Evolutionary conservation across 2,888 invertebrate genomes (phyloP).

Genomic region (Eristalinus sepulchralis): DNA sequence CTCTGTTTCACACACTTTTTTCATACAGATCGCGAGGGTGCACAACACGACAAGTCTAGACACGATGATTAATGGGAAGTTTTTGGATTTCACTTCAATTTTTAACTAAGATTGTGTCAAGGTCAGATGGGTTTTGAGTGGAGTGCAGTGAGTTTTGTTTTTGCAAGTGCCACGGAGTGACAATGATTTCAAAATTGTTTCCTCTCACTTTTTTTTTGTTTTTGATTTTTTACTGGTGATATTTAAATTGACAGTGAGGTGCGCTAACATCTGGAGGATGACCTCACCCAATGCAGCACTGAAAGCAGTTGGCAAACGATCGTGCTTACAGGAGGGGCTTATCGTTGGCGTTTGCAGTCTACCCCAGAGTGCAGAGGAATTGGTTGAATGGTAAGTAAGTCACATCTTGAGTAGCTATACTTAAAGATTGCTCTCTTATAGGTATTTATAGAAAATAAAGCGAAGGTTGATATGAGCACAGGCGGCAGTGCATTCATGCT

Average conservation of each 20-base stretch:
- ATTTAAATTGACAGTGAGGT: background rate
- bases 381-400: too few species aligned
- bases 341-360: background rate
- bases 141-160: constrained; percentile 20
- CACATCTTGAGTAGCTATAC: too few species aligned
- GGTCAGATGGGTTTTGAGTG: constrained; percentile 33
- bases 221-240: background rate
- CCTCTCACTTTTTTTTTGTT: background rate
- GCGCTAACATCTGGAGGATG: background rate
- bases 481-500: too few species aligned
- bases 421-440: too few species aligned
- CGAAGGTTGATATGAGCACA: too few species aligned
- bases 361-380: background rate
- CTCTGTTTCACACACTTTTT: too few species aligned
- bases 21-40: background rate
- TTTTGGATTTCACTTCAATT: background rate
- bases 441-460: too few species aligned
- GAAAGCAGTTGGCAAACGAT: background rate
- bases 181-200: background rate
- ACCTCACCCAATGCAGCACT: background rate
- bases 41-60: constrained; percentile 21
- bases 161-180: background rate
- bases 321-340: background rate
- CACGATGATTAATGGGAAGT: constrained; percentile 35
- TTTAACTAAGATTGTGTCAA: constrained; percentile 36